Evolutionary conservation across 1,140 invertebrate genomes (phyloP).

Genomic region (Ylistrum balloti): DNA sequence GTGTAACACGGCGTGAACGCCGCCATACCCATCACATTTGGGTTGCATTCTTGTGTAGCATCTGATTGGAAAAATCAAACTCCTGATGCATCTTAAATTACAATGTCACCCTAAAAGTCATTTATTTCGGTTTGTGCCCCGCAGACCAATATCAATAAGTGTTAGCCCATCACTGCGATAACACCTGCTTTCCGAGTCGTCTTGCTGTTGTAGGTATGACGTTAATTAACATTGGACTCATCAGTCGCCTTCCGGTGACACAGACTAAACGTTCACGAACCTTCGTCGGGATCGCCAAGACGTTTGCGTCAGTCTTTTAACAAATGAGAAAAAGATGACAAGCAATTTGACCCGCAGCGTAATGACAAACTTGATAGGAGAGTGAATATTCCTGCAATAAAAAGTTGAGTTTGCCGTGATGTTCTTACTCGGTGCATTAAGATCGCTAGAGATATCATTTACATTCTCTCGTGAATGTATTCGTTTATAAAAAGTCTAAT

Average conservation of each 20-base stretch:
- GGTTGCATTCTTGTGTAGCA: no score
- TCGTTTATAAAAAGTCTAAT: no score
- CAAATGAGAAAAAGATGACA: slow-evolving; percentile 28
- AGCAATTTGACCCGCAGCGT: slow-evolving; percentile 22
- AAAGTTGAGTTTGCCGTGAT: not conserved
- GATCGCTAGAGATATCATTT: not conserved
- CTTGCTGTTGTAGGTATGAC: not conserved
- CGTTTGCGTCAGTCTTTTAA: slow-evolving; percentile 14
- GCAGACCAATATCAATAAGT: not conserved
- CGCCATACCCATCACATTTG: no score
- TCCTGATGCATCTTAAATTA: not conserved
- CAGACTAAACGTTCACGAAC: slow-evolving; percentile 7
- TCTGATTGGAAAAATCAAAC: not conserved
- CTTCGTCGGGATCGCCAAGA: not conserved
- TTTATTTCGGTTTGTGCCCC: not conserved
- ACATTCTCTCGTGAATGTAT: no score
- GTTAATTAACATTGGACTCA: slow-evolving; percentile 26
- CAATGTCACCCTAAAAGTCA: not conserved
- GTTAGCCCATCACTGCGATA: not conserved
- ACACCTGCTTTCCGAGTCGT: not conserved
- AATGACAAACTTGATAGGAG: not conserved
- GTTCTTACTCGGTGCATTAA: not conserved
- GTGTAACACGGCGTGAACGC: no score
- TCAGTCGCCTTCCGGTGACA: slow-evolving; percentile 6
- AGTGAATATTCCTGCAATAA: slow-evolving; percentile 35